Conservation (phyloP, 2,797 vertebrate species). For the Hippoglossus hippoglossus region DNA sequence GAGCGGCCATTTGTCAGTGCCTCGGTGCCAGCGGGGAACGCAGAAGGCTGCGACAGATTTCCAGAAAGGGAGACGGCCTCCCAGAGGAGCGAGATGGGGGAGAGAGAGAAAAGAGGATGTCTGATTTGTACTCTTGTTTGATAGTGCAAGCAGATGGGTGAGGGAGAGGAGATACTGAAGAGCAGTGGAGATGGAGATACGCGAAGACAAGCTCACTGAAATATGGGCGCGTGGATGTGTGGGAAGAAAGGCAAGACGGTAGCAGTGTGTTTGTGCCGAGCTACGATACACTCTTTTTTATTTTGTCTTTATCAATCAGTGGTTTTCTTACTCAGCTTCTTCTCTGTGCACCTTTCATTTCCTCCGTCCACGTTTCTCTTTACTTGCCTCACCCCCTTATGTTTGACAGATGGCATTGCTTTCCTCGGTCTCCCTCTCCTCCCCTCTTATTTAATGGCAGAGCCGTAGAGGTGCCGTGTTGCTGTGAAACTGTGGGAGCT, state of each 20-base stretch:
- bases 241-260: slow-evolving; percentile 9
- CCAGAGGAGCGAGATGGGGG: background rate
- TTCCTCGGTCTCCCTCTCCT: background rate
- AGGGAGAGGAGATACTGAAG: slow-evolving; percentile 37
- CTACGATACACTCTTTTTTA: background rate
- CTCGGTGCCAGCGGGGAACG: slow-evolving; percentile 61
- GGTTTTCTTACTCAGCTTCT: background rate
- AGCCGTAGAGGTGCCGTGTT: slow-evolving; percentile 11
- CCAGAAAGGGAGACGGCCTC: slow-evolving; percentile 48
- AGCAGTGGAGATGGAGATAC: slow-evolving; percentile 23
- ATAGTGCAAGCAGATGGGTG: slow-evolving; percentile 60
- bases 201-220: slow-evolving; percentile 35
- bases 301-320: slow-evolving; percentile 1
- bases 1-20: slow-evolving; percentile 76
- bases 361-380: background rate
- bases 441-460: slow-evolving; percentile 12
- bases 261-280: background rate
- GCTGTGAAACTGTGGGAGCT: slow-evolving; percentile 24
- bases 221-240: slow-evolving; percentile 13
- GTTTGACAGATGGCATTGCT: slow-evolving; percentile 23
- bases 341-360: slow-evolving; percentile 8
- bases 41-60: slow-evolving; percentile 72
- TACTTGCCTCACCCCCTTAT: slow-evolving; percentile 1
- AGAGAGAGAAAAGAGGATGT: background rate
- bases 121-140: slow-evolving; percentile 41